Conservation (phyloP, 1,140 invertebrate genomes). For the Hylyphantes graminicola region DNA sequence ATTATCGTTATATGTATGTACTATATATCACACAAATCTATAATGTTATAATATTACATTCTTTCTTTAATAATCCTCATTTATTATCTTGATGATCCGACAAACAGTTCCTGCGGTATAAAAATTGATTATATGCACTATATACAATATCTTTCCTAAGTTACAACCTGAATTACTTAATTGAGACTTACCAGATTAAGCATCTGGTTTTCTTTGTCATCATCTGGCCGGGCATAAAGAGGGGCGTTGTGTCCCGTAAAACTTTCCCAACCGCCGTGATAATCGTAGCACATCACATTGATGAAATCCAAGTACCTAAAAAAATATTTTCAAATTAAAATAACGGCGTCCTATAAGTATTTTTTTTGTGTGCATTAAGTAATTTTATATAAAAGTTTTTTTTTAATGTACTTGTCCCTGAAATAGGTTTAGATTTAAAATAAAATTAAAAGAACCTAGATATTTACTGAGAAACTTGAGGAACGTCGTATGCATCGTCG, state of each 20-base stretch:
- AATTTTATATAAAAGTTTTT: too few species aligned
- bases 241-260: slow-evolving; percentile 72
- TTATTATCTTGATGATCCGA: too few species aligned
- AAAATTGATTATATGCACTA: too few species aligned
- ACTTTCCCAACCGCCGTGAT: slow-evolving; percentile 85
- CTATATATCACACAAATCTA: too few species aligned
- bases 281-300: slow-evolving; percentile 92
- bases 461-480: slow-evolving; percentile 72
- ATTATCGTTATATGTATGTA: too few species aligned
- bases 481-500: slow-evolving; percentile 80
- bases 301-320: slow-evolving; percentile 77
- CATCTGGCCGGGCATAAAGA: slow-evolving; percentile 65
- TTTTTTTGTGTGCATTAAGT: neutral
- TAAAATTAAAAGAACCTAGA: neutral
- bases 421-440: neutral
- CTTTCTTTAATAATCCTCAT: too few species aligned
- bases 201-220: slow-evolving; percentile 70
- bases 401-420: neutral
- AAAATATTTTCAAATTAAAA: neutral
- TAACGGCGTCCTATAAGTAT: neutral
- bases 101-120: too few species aligned
- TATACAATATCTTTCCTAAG: too few species aligned
- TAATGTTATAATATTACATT: too few species aligned
- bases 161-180: too few species aligned
- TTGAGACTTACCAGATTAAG: slow-evolving; percentile 71